Evolutionary conservation across 2,113 vertebrate genomes (phyloP), one percentile per base, ranked within the genome.

Genomic region (Eubucco bourcierii): DNA sequence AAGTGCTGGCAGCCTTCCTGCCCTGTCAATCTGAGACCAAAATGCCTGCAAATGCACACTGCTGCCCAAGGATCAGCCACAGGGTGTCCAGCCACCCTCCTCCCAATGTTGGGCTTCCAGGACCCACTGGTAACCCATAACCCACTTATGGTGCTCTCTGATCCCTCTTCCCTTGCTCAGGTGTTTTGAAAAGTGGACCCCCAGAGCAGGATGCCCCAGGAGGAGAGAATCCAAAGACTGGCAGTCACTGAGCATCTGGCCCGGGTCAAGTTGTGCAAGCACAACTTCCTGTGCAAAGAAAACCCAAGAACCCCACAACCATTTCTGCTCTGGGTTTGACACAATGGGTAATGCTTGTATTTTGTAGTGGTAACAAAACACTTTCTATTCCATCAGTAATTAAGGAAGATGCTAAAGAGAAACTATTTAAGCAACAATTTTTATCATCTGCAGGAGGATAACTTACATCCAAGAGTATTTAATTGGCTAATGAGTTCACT

Each of bases 401-500:
- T 93, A 92, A 81, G 80, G 58, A 90, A 87, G 74, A 84, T 79
- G 74, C 55, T 87, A 52, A 71, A 90, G 68, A 59, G 52, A 83
- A 88, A 80, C 46, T 72, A 25, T 72, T 60, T 71, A 88, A 90
- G 61, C 74, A 88, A 93, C 50, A 70, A 55, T 79, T 88, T 86
- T 81, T 87, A 52, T 72, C 81, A 84, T 90, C 80, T 90, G 78
- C 63, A 72, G 80, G 33, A 87, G 59, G 55, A 80, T 67, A 84
- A 75, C 50, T 81, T 75, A 41, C 44, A 79, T 71, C 53, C 59
- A 75, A 75, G 84, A 90, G 59, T 84, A 84, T 81, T 94, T 96
- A 78, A 59, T 44, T 90, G 87, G 65, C 84, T 95, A 75, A 90
- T 59, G 74, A 92, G 59, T 81, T 88, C 84, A 86, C 33, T 16